phyloP scores from a whole-genome alignment of 1,140 invertebrate species.

The Aplysia californica region DNA sequence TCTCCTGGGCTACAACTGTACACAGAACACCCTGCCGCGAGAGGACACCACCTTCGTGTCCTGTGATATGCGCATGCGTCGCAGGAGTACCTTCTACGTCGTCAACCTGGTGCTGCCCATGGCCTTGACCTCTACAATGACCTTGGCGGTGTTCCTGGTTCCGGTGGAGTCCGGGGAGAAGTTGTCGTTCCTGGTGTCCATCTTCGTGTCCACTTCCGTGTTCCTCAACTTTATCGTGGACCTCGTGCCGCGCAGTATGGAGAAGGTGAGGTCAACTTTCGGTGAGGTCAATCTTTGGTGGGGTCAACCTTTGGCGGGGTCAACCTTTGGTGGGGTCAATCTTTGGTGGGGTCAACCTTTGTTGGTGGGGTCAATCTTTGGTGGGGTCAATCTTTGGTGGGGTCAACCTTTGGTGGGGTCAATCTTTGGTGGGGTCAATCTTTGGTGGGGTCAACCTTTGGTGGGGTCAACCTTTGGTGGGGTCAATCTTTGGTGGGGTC shows the following conservation, averaged over 20 bases:
- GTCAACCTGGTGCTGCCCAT: conserved; percentile 34
- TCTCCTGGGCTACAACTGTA: conserved; percentile 60
- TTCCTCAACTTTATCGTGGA: conserved; percentile 58
- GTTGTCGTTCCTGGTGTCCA: conserved; percentile 34
- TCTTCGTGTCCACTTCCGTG: conserved; percentile 35
- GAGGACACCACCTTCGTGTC: neutral
- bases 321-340: too few species aligned
- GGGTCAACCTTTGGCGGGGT: too few species aligned
- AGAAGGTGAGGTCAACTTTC: too few species aligned
- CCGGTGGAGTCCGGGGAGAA: conserved; percentile 36
- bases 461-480: too few species aligned
- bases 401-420: too few species aligned
- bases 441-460: too few species aligned
- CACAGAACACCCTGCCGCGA: neutral
- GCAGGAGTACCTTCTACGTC: conserved; percentile 27
- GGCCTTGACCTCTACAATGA: conserved; percentile 26
- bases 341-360: too few species aligned
- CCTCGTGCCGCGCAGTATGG: neutral
- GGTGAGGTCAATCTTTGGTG: too few species aligned
- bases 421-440: too few species aligned
- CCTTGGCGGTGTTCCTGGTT: conserved; percentile 33
- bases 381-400: too few species aligned
- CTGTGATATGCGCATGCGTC: neutral
- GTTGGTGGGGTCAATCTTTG: too few species aligned
- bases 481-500: too few species aligned